Evolutionary conservation across 2,888 invertebrate species (phyloP), one percentile per base, ranked within the genome.

Genomic region (Callyntrura guangdongensis): DNA sequence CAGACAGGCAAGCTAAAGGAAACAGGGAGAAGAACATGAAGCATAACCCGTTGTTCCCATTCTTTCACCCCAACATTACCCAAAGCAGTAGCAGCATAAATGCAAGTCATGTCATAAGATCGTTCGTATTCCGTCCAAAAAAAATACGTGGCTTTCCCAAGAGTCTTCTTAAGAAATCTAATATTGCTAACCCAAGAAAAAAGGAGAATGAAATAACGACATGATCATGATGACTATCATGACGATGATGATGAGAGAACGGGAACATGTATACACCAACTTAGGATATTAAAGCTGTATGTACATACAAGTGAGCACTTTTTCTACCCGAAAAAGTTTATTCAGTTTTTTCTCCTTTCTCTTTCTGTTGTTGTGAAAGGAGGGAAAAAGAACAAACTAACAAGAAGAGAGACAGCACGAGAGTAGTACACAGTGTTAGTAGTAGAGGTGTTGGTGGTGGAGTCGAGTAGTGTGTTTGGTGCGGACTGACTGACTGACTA

Each of bases 121-220:
- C 72, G 8, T 53, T 53, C 27, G 77, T 69, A 27, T 74, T 49
- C 74, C 49, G 5, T 27, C n/a, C 1, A 59, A 79, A 59, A 27
- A 56, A 79, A 27, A 69, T 69, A 77, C 79, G 36, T 61, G 72
- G 56, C 25, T 61, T 20, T 83, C 89, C 89, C 89, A 53, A 36
- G 89, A 85, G 89, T 61, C 84, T 89, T 85, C 85, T 89, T 89
- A 83, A 85, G 89, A 89, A 89, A 89, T 89, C 85, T 89, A 89
- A 89, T 89, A 89, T 85, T 56, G 89, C 79, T 69, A 69, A 74
- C 69, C 64, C 49, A 53, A 86, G 53, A 77, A 74, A 69, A 56
- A 81, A n/a, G 61, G 49, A 56, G 82, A 82, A 88, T 61, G 82
- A 82, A 88, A 83, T 88, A 88, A 88, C 72, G 82, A 87, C 81